These are phyloP conservation scores for Phyllotis vaccarum DNA, from an alignment of 2,797 vertebrate genomes.

Conservation along the genomic window DNA sequence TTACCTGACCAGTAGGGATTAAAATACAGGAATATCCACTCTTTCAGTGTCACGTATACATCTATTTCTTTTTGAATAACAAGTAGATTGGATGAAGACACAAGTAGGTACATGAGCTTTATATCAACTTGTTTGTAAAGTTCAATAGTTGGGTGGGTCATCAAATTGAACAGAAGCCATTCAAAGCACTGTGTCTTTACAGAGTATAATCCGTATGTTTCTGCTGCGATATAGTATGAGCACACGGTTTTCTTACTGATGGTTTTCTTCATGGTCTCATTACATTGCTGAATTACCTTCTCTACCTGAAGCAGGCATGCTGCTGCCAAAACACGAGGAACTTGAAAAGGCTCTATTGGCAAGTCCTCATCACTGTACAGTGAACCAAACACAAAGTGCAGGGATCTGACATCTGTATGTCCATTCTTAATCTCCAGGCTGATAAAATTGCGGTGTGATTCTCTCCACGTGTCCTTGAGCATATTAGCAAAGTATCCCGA, in stretches of 20 bases:
- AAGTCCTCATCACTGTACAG: conserved; percentile 94
- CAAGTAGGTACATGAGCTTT: conserved; percentile 93
- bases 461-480: neutral
- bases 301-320: conserved; percentile 96
- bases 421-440: conserved; percentile 37
- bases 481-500: conserved; percentile 52
- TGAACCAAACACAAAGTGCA: conserved; percentile 96
- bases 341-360: conserved; percentile 93
- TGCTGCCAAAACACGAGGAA: conserved; percentile 94
- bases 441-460: neutral
- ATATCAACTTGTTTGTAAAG: conserved; percentile 95
- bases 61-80: conserved; percentile 99
- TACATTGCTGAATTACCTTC: conserved; percentile 95
- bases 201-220: conserved; percentile 93
- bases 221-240: conserved; percentile 92
- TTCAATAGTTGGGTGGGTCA: conserved; percentile 96
- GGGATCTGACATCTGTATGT: conserved; percentile 59
- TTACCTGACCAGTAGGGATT: conserved; percentile 60
- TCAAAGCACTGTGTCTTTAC: conserved; percentile 95
- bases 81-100: conserved; percentile 94
- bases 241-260: conserved; percentile 94
- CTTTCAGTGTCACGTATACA: conserved; percentile 96
- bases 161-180: conserved; percentile 97
- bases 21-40: conserved; percentile 80
- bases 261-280: conserved; percentile 95